These are phyloP conservation scores for Blomia tropicalis DNA, from an alignment of 2,888 invertebrate genomes.

Conservation along the genomic window DNA sequence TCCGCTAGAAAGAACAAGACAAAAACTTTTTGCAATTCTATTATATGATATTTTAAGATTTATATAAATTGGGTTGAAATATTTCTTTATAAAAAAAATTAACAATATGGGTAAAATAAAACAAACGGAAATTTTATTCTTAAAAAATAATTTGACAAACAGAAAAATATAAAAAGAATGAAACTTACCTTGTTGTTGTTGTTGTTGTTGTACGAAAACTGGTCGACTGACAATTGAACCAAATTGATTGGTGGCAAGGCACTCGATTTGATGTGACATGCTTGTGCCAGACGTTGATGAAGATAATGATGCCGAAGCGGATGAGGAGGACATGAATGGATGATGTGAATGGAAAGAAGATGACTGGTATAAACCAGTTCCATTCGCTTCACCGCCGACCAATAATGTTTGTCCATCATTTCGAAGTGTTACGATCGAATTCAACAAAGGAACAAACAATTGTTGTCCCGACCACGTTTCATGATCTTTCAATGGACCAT, in stretches of 20 bases:
- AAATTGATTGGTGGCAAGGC: constrained; percentile 16
- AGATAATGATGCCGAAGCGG: background rate
- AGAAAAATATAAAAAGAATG: background rate
- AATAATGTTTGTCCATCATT: constrained; percentile 13
- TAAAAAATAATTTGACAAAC: background rate
- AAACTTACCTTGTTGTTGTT: background rate
- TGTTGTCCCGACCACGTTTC: background rate
- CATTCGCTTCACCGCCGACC: background rate
- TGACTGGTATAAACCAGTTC: background rate
- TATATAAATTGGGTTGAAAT: background rate
- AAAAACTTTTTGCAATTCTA: no score
- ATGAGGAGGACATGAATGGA: background rate
- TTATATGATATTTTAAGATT: background rate
- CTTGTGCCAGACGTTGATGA: background rate
- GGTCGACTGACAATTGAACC: constrained; percentile 1
- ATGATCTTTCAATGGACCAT: background rate
- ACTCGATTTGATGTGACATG: constrained; percentile 7
- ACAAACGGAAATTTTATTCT: background rate
- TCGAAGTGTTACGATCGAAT: background rate
- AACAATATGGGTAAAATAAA: background rate
- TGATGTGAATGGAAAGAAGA: background rate
- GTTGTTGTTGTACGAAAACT: background rate
- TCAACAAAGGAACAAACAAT: background rate
- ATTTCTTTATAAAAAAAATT: background rate
- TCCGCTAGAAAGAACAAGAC: background rate